A percentile compares a stretch with the other conserved stretches of the same genome.
These are phyloP conservation scores for Cyrtorhinus lividipennis DNA, from an alignment of 1,140 invertebrate species.

Conservation along the genomic window DNA sequence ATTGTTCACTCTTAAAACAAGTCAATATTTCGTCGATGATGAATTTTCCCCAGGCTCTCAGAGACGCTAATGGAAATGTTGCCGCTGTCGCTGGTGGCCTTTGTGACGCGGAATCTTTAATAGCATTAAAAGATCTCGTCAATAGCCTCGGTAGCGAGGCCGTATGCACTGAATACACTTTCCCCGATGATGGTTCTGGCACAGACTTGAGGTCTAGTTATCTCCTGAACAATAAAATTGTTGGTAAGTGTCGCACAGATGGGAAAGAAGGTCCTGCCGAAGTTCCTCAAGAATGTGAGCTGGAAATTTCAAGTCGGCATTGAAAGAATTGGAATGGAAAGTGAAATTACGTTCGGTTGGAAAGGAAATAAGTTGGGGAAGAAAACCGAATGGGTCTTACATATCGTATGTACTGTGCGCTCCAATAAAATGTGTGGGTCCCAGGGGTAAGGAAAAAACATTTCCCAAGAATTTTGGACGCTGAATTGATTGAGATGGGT, in stretches of 20 bases:
- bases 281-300: slow-evolving; percentile 5
- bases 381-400: no score
- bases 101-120: slow-evolving; percentile 77
- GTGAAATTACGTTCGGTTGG: neutral
- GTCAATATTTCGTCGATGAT: no score
- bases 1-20: no score
- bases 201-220: slow-evolving; percentile 85
- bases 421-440: no score
- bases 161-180: slow-evolving; percentile 78
- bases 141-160: slow-evolving; percentile 76
- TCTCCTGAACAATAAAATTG: slow-evolving; percentile 77
- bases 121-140: slow-evolving; percentile 87
- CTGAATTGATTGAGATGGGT: no score
- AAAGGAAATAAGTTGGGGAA: no score
- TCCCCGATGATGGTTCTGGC: slow-evolving; percentile 68
- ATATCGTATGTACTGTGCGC: no score
- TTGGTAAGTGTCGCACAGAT: slow-evolving; percentile 40
- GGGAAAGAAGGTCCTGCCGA: no score
- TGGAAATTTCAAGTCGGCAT: no score
- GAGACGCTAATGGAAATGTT: slow-evolving; percentile 32
- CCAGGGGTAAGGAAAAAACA: no score
- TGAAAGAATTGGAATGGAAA: no score
- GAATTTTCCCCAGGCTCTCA: slow-evolving; percentile 37
- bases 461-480: no score
- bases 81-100: slow-evolving; percentile 80